These are phyloP conservation scores for Patella caerulea DNA, from an alignment of 2,888 invertebrate genomes.

Conservation along the genomic window DNA sequence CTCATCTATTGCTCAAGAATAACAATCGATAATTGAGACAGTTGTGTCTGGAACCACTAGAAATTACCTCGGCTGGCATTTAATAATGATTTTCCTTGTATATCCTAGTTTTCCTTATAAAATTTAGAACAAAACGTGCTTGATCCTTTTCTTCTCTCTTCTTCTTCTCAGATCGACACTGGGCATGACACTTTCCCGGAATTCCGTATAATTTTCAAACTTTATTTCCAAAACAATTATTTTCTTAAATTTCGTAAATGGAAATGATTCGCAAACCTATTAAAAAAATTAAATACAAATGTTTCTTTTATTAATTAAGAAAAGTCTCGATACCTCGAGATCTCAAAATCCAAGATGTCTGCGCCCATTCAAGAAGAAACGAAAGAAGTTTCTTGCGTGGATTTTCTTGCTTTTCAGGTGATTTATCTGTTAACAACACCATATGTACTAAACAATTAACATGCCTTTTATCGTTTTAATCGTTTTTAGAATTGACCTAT, in stretches of 20 bases:
- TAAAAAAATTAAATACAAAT: not conserved
- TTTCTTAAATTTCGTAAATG: not conserved
- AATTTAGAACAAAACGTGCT: constrained; percentile 2
- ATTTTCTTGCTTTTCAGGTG: constrained; percentile 59
- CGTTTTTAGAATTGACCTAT: no score
- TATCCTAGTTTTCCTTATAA: constrained; percentile 1
- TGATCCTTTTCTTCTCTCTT: constrained; percentile 10
- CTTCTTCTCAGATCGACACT: not conserved
- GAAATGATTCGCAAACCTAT: not conserved
- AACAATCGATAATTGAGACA: not conserved
- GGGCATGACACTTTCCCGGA: constrained; percentile 18
- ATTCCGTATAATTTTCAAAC: not conserved
- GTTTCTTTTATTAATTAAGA: not conserved
- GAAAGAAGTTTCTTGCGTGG: constrained; percentile 35
- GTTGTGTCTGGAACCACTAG: not conserved
- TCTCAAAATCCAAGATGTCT: constrained; percentile 54
- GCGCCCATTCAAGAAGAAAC: constrained; percentile 47
- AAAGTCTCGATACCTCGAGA: constrained; percentile 35
- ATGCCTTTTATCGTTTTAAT: no score
- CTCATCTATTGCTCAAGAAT: no score
- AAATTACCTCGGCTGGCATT: constrained; percentile 20
- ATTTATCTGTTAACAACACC: not conserved
- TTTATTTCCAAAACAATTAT: not conserved
- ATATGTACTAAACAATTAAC: no score
- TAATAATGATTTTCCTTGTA: not conserved